Base-by-base conservation (phyloP, 1,140 invertebrate species). In the Sycobia sp. region DNA sequence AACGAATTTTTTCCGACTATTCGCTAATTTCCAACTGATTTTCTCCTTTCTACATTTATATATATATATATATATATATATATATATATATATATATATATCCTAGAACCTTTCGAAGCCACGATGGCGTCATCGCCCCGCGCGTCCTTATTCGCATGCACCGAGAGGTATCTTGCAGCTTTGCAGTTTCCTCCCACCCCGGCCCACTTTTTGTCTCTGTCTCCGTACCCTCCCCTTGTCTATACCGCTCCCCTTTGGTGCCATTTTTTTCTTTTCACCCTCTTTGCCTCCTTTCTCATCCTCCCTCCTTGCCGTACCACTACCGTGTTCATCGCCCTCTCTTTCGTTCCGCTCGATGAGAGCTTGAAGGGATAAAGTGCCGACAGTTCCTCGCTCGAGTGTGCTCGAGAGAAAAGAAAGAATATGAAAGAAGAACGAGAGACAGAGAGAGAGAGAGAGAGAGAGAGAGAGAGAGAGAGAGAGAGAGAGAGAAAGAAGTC, bases 331-430 rank as follows among this genome's bases (percentile, higher is more conserved):
- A 10, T 14, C 10, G 16, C 22, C 22, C 5, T 20, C 20, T 9
- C 20, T 32, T 22, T 8, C 34, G 13, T 14, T n/a, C 13, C 25
- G 18, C 11, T 36, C 55, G 43, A 29, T 41, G 47, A 59, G 36
- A 59, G 34, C 58, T 61, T 18, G 38, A 44, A 44, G 58, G 58
- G 27, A 53, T 44, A 38, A 38, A 62, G 29, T 54, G 23, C 18
- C 13, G 36, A 3, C 3, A n/a, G 4, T 14, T 13, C 5, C 34
- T 34, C 10, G 16, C 34, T 54, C 36, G 23, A 54, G 51, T 54
- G 36, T 54, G 34, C 51, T 54, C 36, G 11, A 39, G 23, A 51
- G 32, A 38, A 38, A 38, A 14, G 13, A 1, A 3, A 2, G 1
- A 13, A 27, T 14, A 2, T 9, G 25, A 9, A 4, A 27, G 47